phyloP scores from a whole-genome alignment of 2,797 vertebrate genomes.

The Pygocentrus nattereri region DNA sequence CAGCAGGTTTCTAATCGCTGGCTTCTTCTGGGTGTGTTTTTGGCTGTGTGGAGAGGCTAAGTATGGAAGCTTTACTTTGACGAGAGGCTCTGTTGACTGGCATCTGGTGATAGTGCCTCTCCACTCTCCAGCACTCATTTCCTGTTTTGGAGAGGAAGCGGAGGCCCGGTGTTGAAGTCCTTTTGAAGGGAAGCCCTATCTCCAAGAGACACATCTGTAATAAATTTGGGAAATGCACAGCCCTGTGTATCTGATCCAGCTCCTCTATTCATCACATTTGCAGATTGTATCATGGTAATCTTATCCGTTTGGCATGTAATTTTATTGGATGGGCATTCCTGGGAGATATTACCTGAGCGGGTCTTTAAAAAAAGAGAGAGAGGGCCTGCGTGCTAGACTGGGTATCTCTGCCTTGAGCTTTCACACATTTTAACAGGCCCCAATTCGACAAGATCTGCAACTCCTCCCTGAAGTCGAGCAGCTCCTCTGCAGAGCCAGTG shows the following conservation, averaged over 20 bases:
- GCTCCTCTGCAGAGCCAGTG: conserved; percentile 25
- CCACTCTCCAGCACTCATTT: conserved; percentile 56
- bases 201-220: conserved; percentile 62
- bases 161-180: conserved; percentile 33
- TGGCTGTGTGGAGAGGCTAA: conserved; percentile 38
- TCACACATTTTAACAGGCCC: conserved; percentile 52
- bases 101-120: conserved; percentile 48
- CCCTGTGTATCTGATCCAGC: conserved; percentile 61
- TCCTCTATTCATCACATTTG: conserved; percentile 67
- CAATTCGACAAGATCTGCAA: conserved; percentile 43
- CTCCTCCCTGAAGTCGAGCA: conserved; percentile 52
- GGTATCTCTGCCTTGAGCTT: conserved; percentile 51
- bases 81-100: conserved; percentile 46
- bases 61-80: conserved; percentile 34
- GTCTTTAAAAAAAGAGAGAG: conserved; percentile 45
- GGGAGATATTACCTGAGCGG: conserved; percentile 56
- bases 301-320: conserved; percentile 65
- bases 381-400: conserved; percentile 7
- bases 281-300: conserved; percentile 64
- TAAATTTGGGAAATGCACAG: conserved; percentile 61
- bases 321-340: conserved; percentile 63
- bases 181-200: conserved; percentile 52
- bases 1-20: conserved; percentile 43
- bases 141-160: conserved; percentile 56
- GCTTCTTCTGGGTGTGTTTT: conserved; percentile 41